Evolutionary conservation across 2,797 vertebrate genomes (phyloP).

Genomic region (Pseudochirops corinnae): DNA sequence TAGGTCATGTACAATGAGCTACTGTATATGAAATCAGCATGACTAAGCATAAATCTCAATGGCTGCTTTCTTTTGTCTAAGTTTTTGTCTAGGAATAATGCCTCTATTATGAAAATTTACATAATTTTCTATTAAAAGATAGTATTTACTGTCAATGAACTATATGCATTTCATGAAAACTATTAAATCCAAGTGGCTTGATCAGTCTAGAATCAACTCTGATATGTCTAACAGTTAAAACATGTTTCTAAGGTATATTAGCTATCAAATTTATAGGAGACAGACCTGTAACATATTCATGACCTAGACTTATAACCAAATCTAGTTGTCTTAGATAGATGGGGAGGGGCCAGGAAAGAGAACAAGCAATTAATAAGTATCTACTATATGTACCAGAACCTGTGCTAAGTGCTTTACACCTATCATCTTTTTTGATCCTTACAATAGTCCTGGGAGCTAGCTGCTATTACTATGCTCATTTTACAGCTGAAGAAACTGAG

Average conservation of each 20-base stretch:
- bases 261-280: background rate
- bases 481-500: background rate
- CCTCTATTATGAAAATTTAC: conserved; percentile 37
- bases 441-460: background rate
- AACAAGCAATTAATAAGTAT: background rate
- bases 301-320: background rate
- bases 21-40: background rate
- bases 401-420: background rate
- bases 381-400: background rate
- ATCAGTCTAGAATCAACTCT: conserved; percentile 45
- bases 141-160: conserved; percentile 45
- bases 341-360: background rate
- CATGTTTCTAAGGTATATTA: conserved; percentile 27
- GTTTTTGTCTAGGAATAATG: conserved; percentile 58
- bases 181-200: conserved; percentile 7
- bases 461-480: background rate
- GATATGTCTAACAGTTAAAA: conserved; percentile 31
- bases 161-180: conserved; percentile 50
- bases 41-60: conserved; percentile 15
- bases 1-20: background rate
- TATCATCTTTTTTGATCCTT: background rate
- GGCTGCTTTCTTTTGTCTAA: conserved; percentile 37
- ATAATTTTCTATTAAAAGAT: background rate
- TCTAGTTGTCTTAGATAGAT: background rate
- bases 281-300: background rate